phyloP scores from a whole-genome alignment of 92 coral and sea anemone species.

The Epizoanthus ramosus region DNA sequence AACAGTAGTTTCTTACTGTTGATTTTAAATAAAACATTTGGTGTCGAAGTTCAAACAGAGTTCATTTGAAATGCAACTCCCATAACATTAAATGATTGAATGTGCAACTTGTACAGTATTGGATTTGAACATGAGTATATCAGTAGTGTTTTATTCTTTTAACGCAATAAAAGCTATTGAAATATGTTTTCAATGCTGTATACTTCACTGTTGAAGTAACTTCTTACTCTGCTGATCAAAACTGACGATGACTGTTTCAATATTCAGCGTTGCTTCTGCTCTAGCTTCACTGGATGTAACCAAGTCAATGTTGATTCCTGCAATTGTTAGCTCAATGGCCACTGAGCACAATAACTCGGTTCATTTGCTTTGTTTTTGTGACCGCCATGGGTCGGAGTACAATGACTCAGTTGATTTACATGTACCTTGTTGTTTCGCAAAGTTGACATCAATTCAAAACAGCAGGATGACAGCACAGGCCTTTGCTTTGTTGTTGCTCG shows the following conservation, averaged over 20 bases:
- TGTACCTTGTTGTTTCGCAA: no score
- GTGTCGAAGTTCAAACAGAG: conserved; percentile 14
- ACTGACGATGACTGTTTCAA: conserved; percentile 13
- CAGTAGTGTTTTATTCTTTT: conserved; percentile 2
- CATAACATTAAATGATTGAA: conserved; percentile 19
- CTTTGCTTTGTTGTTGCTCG: no score
- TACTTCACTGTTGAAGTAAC: conserved; percentile 16
- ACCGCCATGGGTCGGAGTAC: no score
- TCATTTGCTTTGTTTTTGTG: no score
- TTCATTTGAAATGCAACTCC: conserved; percentile 17
- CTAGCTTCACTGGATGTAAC: conserved; percentile 18
- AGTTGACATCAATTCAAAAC: no score
- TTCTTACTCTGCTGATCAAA: conserved; percentile 15
- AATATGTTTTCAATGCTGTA: conserved; percentile 16
- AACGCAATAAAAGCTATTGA: conserved; percentile 10
- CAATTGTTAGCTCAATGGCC: conserved; percentile 21
- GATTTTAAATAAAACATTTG: conserved; percentile 14
- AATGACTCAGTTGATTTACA: no score
- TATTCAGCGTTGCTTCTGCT: conserved; percentile 9
- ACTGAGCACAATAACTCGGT: no score
- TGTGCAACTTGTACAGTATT: conserved; percentile 6
- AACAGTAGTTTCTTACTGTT: conserved; percentile 22
- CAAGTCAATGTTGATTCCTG: conserved; percentile 18
- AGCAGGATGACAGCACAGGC: no score
- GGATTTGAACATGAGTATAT: conserved; percentile 7